Evolutionary conservation across 2,888 invertebrate genomes (phyloP), one percentile per base, ranked within the genome.

Genomic region (Cryptophagus acutangulus): DNA sequence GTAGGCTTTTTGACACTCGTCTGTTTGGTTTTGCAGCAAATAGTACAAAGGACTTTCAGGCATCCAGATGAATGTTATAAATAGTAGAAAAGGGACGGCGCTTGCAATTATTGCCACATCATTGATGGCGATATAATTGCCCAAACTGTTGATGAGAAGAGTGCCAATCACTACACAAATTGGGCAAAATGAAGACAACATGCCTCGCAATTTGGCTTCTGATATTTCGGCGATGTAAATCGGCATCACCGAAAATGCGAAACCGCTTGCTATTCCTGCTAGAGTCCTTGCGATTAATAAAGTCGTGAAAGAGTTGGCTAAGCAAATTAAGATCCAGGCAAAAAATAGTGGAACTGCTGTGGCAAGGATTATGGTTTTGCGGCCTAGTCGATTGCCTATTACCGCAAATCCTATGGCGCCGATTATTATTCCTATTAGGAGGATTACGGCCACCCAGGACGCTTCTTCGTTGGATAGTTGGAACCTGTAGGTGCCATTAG

Each of bases 371-470:
- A 79, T 75, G 2, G 71, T 73, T 59, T 82, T 82, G 10, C 83
- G 72, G 15, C 83, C 83, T 43, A 79, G 73, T 48, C 70, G 71
- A 61, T 83, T 81, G 35, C 81, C 80, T 40, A 79, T 68, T 55
- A 79, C 71, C 9, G 79, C 81, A 8, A 81, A 75, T 15, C 78
- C 67, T 10, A 79, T 63, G 10, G 78, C 79, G 17, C 81, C 81
- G 24, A 80, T 63, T 6, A 79, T 74, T 1, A 78, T 79, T 49
- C 81, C 82, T 34, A 82, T 68, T 46, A 81, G 75, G 64, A 78
- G 79, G 57, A 81, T 74, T 29, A 81, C 79, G 1, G 77, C 78
- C 58, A 79, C 71, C 78, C 78, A 78, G 55, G 79, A 77, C 52
- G 74, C 73, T 54, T 78, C 71, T 40, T 72, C 72, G 12, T 60